Evolutionary conservation across 2,113 vertebrate species (phyloP).

Genomic region (Colius striatus): DNA sequence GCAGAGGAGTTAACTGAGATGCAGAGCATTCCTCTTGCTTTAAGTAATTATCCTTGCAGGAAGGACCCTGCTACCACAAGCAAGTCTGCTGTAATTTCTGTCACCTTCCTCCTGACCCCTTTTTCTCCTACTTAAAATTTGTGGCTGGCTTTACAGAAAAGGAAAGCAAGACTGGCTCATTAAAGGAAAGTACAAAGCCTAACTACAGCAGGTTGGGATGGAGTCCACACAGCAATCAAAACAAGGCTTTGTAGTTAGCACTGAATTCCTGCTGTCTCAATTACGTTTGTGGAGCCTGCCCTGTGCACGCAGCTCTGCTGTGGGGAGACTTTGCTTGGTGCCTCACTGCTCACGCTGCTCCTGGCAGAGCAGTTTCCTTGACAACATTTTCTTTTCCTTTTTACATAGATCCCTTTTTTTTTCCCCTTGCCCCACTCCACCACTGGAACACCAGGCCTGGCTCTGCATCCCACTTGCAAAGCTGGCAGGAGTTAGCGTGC

Average conservation of each 20-base stretch:
- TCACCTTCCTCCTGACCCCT: conserved; percentile 20
- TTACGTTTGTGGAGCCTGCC: background rate
- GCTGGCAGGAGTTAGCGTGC: accelerated
- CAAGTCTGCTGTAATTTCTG: background rate
- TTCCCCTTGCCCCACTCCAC: background rate
- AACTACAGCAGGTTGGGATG: background rate
- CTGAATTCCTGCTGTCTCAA: background rate
- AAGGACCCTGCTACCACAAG: background rate
- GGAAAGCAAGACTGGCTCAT: background rate
- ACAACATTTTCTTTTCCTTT: conserved; percentile 8
- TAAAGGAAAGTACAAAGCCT: background rate
- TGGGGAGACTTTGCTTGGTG: background rate
- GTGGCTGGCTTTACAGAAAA: background rate
- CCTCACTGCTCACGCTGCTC: background rate
- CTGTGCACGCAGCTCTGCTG: background rate
- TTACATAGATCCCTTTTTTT: background rate
- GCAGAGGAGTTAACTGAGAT: background rate
- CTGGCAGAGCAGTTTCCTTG: conserved; percentile 33
- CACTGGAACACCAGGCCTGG: background rate
- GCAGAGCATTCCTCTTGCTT: background rate
- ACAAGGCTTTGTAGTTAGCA: background rate
- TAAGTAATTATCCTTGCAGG: conserved; percentile 1
- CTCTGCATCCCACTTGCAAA: background rate
- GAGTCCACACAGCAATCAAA: background rate
- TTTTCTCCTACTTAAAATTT: background rate